These are phyloP conservation scores for Corythornis madagascariensis DNA, from an alignment of 2,113 vertebrate species.

Conservation along the genomic window DNA sequence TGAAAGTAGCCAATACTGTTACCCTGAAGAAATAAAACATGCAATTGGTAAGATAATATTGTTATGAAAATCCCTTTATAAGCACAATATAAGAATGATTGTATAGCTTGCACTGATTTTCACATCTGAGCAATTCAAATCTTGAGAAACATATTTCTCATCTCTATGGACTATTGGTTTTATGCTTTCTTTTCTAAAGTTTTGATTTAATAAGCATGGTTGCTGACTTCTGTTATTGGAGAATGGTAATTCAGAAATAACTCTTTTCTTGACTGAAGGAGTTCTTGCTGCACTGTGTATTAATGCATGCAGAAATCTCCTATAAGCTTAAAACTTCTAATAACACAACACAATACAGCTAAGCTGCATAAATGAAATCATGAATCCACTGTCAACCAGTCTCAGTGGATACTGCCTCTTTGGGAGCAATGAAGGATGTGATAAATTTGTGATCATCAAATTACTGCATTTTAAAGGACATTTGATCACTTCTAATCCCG, in stretches of 20 bases:
- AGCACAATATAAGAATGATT: not conserved
- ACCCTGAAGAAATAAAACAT: conserved; percentile 23
- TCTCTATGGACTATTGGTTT: conserved; percentile 39
- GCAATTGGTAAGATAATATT: not conserved
- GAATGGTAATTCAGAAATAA: conserved; percentile 40
- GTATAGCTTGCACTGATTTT: conserved; percentile 22
- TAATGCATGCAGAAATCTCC: not conserved
- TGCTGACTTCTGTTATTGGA: conserved; percentile 37
- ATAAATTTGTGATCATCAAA: not conserved
- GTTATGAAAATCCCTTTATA: conserved; percentile 23
- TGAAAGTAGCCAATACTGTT: not conserved
- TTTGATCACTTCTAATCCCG: not conserved
- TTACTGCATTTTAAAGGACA: not conserved
- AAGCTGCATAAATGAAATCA: not conserved
- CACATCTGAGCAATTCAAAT: conserved; percentile 40
- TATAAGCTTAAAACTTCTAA: not conserved
- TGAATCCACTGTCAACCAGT: not conserved
- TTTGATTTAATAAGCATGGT: conserved; percentile 60
- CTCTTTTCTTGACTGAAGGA: not conserved
- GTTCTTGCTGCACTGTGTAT: not conserved
- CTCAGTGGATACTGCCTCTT: not conserved
- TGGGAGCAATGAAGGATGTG: not conserved
- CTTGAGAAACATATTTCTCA: conserved; percentile 45
- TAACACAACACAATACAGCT: not conserved
- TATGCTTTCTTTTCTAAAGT: conserved; percentile 46